A percentile compares a stretch with the other conserved stretches of the same genome.
Conservation (phyloP, 2,888 invertebrate species). For the Metalampra italica region DNA sequence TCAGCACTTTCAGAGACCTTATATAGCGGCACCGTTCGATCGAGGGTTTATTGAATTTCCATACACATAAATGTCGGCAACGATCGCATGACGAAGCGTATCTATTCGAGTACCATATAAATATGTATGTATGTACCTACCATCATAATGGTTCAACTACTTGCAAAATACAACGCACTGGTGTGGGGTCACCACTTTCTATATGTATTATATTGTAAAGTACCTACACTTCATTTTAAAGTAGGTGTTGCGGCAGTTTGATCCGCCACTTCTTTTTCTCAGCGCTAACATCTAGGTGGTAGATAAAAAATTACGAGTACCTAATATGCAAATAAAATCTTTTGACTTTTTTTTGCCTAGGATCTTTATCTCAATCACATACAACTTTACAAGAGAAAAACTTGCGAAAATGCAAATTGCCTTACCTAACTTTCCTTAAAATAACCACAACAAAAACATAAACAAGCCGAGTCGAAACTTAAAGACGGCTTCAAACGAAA, state of each 20-base stretch:
- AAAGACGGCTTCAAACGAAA: not conserved
- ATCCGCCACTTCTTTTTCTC: no score
- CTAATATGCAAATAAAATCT: no score
- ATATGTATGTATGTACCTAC: not conserved
- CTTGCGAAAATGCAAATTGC: not conserved
- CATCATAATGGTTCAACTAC: not conserved
- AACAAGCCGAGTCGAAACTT: not conserved
- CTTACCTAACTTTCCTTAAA: not conserved
- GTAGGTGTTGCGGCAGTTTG: no score
- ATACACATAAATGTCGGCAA: conserved; percentile 9
- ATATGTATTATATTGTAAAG: no score
- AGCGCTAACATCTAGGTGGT: no score
- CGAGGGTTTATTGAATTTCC: conserved; percentile 11
- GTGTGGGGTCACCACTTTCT: no score
- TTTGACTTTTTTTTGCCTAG: no score
- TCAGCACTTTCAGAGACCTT: not conserved
- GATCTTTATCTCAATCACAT: no score
- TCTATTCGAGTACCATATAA: no score
- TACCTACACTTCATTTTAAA: no score
- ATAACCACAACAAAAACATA: not conserved
- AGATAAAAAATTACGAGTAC: no score
- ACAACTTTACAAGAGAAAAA: no score
- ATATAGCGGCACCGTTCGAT: not conserved
- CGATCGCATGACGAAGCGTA: conserved; percentile 2
- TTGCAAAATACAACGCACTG: not conserved